Evolutionary conservation across 2,888 invertebrate genomes (phyloP), one percentile per base, ranked within the genome.

Genomic region (Metellina segmentata): DNA sequence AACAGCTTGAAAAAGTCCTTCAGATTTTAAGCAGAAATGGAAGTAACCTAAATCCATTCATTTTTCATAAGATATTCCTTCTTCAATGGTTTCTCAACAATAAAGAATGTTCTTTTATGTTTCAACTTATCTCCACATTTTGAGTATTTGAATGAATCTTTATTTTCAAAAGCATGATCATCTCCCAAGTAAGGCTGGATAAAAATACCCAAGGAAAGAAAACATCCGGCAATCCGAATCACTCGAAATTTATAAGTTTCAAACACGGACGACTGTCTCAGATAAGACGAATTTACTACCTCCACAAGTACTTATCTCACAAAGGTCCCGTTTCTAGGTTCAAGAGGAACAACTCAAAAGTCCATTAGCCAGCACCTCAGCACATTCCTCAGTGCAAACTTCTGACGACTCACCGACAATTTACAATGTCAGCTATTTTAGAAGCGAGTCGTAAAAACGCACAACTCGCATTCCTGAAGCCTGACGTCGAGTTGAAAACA

Each of bases 231-330:
- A 34, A 34, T 34, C 34, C 34, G 34, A 34, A 16, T 61, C 61
- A 11, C 61, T 61, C 61, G 16, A 61, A 61, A 61, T 61, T 61
- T 61, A 61, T 16, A 61, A 61, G 11, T 16, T 61, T 16, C 6
- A 61, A 61, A 16, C 8, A 61, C 13, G 13, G 61, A 61, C 61
- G 61, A 61, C 11, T 51, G 19, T 16, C 52, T 7, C 19, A 69
- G 79, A 79, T 61, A 79, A 79, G 79, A 79, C 61, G 53, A 61
- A 79, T 61, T 61, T 20, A 79, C 79, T 13, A 13, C 79, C 11
- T 13, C 11, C 61, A 20, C 8, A 34, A 20, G 53, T 61, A 53
- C 9, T 20, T 61, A 61, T 79, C 61, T 61, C 34, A 4, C 61
- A 61, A 61, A 53, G 79, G 34, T 11, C n/a, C 51, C 77, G 16